Evolutionary conservation across 1,140 invertebrate genomes (phyloP).

Genomic region (Drosophila bipectinata): DNA sequence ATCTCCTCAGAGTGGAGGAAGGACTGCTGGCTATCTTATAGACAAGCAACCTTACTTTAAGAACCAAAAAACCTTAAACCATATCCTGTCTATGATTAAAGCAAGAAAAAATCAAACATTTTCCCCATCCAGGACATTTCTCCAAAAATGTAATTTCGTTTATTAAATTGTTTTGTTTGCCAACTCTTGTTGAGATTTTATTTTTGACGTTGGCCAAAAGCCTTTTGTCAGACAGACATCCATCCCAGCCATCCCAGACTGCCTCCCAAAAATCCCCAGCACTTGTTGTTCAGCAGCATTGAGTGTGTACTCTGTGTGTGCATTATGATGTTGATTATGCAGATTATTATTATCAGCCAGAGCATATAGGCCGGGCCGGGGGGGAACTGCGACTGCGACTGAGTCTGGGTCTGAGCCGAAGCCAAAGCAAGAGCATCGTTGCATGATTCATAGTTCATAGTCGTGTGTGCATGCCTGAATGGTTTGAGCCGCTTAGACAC

Average conservation of each 20-base stretch:
- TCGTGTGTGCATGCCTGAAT: slow-evolving; percentile 56
- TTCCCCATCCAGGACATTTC: slow-evolving; percentile 10
- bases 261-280: no score
- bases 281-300: background rate
- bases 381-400: slow-evolving; percentile 7
- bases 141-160: slow-evolving; percentile 33
- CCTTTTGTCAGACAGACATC: slow-evolving; percentile 48
- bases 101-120: slow-evolving; percentile 14
- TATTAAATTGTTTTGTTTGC: slow-evolving; percentile 75
- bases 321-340: slow-evolving; percentile 73
- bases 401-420: slow-evolving; percentile 15
- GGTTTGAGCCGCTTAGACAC: slow-evolving; percentile 65
- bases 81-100: background rate
- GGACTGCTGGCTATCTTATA: no score
- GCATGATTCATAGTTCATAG: slow-evolving; percentile 62
- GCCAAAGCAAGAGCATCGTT: slow-evolving; percentile 35
- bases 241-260: no score
- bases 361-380: slow-evolving; percentile 19
- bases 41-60: no score
- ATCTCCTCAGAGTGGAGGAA: no score
- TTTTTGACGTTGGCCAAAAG: slow-evolving; percentile 49
- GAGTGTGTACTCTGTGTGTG: slow-evolving; percentile 67
- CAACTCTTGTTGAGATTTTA: slow-evolving; percentile 54
- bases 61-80: no score
- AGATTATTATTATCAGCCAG: slow-evolving; percentile 72